Evolutionary conservation across 2,888 invertebrate genomes (phyloP).

Genomic region (Ctena decussata): DNA sequence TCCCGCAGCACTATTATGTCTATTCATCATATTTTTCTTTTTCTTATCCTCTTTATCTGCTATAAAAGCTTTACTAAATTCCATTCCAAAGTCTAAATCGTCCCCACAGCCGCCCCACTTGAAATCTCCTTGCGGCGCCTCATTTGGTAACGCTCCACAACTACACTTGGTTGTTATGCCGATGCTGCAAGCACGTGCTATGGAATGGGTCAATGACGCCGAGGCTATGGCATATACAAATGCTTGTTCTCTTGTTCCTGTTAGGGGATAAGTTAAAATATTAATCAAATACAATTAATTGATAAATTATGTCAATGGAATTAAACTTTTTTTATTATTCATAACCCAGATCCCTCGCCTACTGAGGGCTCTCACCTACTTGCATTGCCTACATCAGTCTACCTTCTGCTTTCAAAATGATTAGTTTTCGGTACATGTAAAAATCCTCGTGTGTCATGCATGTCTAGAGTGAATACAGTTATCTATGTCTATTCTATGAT

Average conservation of each 20-base stretch:
- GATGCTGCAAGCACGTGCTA: constrained; percentile 93
- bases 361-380: too few relatives aligned
- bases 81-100: constrained; percentile 88
- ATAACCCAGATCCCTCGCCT: too few relatives aligned
- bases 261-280: too few relatives aligned
- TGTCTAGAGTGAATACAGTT: too few relatives aligned
- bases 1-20: constrained; percentile 93
- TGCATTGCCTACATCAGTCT: too few relatives aligned
- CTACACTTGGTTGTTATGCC: constrained; percentile 93
- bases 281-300: too few relatives aligned
- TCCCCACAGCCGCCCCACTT: constrained; percentile 97
- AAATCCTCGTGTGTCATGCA: too few relatives aligned
- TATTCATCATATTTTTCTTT: constrained; percentile 90
- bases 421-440: too few relatives aligned
- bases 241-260: constrained; percentile 95
- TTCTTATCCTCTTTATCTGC: constrained; percentile 74
- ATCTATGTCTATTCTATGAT: too few relatives aligned
- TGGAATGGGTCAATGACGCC: constrained; percentile 92
- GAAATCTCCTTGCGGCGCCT: constrained; percentile 91
- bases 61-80: constrained; percentile 86
- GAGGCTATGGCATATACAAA: constrained; percentile 94
- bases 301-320: too few relatives aligned
- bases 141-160: constrained; percentile 92
- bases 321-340: too few relatives aligned
- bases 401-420: too few relatives aligned